Evolutionary conservation across 1,140 invertebrate species (phyloP), one percentile per base, ranked within the genome.

Genomic region (Lepidurus apus): DNA sequence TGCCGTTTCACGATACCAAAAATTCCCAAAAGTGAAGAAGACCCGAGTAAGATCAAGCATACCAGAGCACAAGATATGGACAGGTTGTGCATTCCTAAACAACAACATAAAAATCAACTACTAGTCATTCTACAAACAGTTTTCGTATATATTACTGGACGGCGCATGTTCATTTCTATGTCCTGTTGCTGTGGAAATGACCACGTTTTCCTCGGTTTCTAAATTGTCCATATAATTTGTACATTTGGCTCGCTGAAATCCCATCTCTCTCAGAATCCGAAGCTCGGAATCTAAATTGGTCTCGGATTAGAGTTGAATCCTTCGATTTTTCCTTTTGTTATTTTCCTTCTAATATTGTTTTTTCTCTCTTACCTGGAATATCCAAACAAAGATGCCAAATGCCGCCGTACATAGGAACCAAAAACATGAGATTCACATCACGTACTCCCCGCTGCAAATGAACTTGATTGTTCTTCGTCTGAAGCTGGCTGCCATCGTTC

Each of bases 1-100:
- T 95, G 94, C 82, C 93, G 91, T 83, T 93, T 90, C 82, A 93
- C 90, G 7, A 96, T 88, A 9, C 94, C 93, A 83, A 95, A 95
- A 74, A 91, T 89, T 76, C 94, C 94, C 1, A 95, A 91, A 8
- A 95, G 85, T 5, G 93, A 92, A 3, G 93, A 92, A 80, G 91
- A 91, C 24, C 91, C 92, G 77, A 96, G 83, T 17, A 96, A 90
- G 81, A 96, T 95, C 42, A 95, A 88, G 82, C 93, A 94, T 1
- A 96, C 94, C 80, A 96, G 87, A 24, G 93, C 93, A 85, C 94
- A 96, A 10, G 94, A 95, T 84, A 96, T 95, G 75, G 93, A 95
- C 80, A 95, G 86, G 85, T 96, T 96, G 85, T 95, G 93, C 94
- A 96, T 96, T 74, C 75, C 78, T 79, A 26, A 10, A 24, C 9